Evolutionary conservation across 2,888 invertebrate genomes (phyloP), one percentile per base, ranked within the genome.

Genomic region (Subacronicta megacephala): DNA sequence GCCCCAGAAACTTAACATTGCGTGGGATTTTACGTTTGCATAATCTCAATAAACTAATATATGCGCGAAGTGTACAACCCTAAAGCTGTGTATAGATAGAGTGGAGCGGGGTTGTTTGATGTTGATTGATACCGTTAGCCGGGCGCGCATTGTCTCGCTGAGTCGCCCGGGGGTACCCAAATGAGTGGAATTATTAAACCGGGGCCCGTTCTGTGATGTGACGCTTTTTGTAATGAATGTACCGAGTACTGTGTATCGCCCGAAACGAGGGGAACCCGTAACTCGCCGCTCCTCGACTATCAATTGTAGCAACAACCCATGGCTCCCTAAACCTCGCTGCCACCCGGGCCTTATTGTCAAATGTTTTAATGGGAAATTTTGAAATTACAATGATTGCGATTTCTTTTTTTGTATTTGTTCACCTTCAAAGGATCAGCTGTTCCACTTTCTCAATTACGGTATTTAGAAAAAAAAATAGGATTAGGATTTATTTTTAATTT

Each of bases 51-150:
- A 66, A 59, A 62, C 42, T 67, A 73, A 73, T 76, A 70, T 68
- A 74, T 72, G 74, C 63, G 63, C 65, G 67, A 80, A 78, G 77
- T 76, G 77, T 77, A 70, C 87, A 89, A 83, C 90, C 90, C 90
- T 88, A 84, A 78, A 81, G 70, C 77, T 77, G 75, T 70, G 66
- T 80, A 74, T 56, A 79, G 79, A 73, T 75, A 77, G 75, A 77
- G 77, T 77, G 80, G 78, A 83, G 80, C 87, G 82, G 87, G 89
- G 85, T 85, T 89, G 92, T 93, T 93, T 93, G 93, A 94, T 93
- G 92, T 94, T 94, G 94, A 94, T 94, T 94, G 94, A 94, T 94
- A 93, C 93, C 90, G 93, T 93, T 91, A 93, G 92, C 85, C 87
- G 84, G 84, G 88, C 85, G 84, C 80, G 87, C 87, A 92, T 93